Conservation (phyloP, 2,113 vertebrate genomes). For the Murina feae region DNA sequence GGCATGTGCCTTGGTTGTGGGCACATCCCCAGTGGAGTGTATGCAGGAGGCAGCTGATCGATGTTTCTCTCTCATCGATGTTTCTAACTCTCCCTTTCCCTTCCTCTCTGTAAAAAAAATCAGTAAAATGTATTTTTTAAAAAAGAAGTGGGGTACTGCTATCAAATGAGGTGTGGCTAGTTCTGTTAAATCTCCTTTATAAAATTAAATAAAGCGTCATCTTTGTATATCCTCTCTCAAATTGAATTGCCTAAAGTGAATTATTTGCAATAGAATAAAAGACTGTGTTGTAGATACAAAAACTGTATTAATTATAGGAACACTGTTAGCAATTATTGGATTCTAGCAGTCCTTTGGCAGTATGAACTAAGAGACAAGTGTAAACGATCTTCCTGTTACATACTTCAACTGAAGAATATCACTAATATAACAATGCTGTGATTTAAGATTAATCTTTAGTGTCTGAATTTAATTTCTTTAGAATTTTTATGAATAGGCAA, state of each 20-base stretch:
- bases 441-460: conserved; percentile 29
- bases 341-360: neutral
- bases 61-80: no score
- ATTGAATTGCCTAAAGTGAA: conserved; percentile 26
- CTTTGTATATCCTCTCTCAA: neutral
- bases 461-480: conserved; percentile 28
- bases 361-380: neutral
- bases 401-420: neutral
- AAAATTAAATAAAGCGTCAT: conserved; percentile 25
- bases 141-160: no score
- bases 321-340: neutral
- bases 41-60: no score
- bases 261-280: neutral
- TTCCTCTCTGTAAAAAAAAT: no score
- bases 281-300: neutral
- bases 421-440: neutral
- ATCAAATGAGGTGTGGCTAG: neutral
- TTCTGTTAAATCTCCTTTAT: conserved; percentile 31
- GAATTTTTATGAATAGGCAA: conserved; percentile 26
- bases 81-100: no score
- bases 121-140: no score
- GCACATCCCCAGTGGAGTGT: no score
- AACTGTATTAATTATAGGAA: neutral
- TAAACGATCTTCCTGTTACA: neutral
- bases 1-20: no score